Evolutionary conservation across 1,140 invertebrate species (phyloP).

Genomic region (Pogonomyrmex barbatus): DNA sequence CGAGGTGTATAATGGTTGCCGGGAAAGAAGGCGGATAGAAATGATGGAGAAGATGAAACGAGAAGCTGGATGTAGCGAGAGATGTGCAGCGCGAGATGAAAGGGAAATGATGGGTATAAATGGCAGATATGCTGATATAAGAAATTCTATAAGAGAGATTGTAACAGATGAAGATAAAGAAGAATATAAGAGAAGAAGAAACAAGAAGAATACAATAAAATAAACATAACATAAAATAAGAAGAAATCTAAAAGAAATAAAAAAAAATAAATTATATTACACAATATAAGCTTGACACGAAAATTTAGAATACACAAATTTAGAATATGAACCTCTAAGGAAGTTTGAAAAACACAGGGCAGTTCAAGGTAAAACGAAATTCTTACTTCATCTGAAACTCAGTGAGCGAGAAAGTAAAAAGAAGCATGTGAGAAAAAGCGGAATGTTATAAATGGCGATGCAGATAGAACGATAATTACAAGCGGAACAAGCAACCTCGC

Average conservation of each 20-base stretch:
- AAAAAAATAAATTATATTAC: not conserved
- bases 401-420: not conserved
- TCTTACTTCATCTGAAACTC: slow-evolving; percentile 20
- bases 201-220: not conserved
- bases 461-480: slow-evolving; percentile 20
- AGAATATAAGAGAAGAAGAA: not conserved
- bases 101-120: slow-evolving; percentile 59
- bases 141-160: slow-evolving; percentile 19
- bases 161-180: slow-evolving; percentile 16
- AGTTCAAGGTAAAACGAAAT: not conserved
- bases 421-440: not conserved
- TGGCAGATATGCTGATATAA: slow-evolving; percentile 44
- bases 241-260: not conserved
- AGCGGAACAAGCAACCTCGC: slow-evolving; percentile 32
- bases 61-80: slow-evolving; percentile 40
- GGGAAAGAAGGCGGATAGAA: slow-evolving; percentile 55
- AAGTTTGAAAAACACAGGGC: slow-evolving; percentile 6
- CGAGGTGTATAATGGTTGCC: slow-evolving; percentile 47
- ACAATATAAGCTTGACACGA: not conserved
- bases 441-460: not conserved
- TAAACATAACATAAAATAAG: not conserved
- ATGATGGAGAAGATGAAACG: slow-evolving; percentile 51
- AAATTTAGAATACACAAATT: not conserved
- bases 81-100: slow-evolving; percentile 56
- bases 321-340: not conserved